Conservation (phyloP, 1,140 invertebrate genomes). For the Liolophura sinensis region DNA sequence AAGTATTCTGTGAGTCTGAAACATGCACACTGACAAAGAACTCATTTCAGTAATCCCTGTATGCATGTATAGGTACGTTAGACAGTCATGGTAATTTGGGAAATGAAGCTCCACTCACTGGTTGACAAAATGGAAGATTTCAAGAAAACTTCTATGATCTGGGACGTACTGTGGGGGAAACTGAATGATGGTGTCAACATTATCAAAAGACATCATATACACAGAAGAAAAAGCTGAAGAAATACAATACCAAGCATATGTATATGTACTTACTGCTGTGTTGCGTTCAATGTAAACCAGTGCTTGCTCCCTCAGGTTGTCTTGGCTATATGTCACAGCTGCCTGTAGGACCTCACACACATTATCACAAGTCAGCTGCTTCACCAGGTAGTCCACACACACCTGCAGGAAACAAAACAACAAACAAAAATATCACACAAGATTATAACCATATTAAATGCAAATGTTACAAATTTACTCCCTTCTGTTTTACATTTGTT, state of each 20-base stretch:
- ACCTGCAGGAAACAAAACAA: constrained; percentile 23
- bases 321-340: constrained; percentile 51
- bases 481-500: no score
- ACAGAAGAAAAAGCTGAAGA: not conserved
- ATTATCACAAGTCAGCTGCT: constrained; percentile 44
- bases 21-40: no score
- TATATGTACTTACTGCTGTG: constrained; percentile 34
- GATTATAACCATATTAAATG: constrained; percentile 1
- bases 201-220: not conserved
- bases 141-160: no score
- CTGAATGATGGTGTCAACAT: no score
- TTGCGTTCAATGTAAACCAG: constrained; percentile 50
- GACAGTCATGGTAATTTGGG: no score
- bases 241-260: not conserved
- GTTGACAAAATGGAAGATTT: no score
- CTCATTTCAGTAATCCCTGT: not conserved
- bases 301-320: constrained; percentile 44
- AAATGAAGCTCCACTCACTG: no score
- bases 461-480: no score
- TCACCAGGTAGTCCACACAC: constrained; percentile 45
- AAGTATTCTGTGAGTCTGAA: no score
- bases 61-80: no score
- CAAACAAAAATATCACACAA: constrained; percentile 3
- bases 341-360: constrained; percentile 55
- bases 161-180: no score